Evolutionary conservation across 2,113 vertebrate genomes (phyloP), one percentile per base, ranked within the genome.

Genomic region (Macaca fascicularis): DNA sequence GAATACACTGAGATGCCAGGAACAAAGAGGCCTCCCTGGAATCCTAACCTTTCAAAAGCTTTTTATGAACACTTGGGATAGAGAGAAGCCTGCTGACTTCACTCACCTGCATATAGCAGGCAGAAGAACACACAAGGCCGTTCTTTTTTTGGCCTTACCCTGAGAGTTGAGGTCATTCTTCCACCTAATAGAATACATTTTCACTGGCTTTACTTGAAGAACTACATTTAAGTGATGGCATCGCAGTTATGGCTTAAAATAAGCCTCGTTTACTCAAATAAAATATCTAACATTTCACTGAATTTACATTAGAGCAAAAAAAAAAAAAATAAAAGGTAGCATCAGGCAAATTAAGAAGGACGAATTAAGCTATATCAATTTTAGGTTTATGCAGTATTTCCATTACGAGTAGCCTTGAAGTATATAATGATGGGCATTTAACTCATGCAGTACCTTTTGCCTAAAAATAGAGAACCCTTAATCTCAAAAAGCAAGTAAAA

Each of bases 1-100:
- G 89, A 87, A 83, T 55, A 96, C 87, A 32, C 38, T 2, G 50
- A 76, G 90, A 94, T 78, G 75, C 75, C n/a, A 67, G 38, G 69
- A 90, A 87, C 86, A 88, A 95, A 93, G 86, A 86, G 2, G 32
- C 83, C 85, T 79, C 85, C 59, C 90, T 81, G 78, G 94, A 94
- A 94, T 75, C 78, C 90, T 83, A 93, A 96, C 52, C 93, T 97
- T 97, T 86, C 70, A 4, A 79, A 85, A 61, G 83, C 50, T 89
- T 89, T 96, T 89, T 40, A 59, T 27, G 43, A 70, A 87, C 45
- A 38, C 57, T 45, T 45, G 48, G n/a, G 55, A 89, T 67, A 69
- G 70, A 93, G 50, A 79, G 80, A 59, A 89, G 20, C 70, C 78
- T 43, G 82, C 67, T 94, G 82, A 55, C 67, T 74, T 69, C 4